Conservation (phyloP, 2,113 vertebrate genomes). For the Mesembrinibis cayennensis region DNA sequence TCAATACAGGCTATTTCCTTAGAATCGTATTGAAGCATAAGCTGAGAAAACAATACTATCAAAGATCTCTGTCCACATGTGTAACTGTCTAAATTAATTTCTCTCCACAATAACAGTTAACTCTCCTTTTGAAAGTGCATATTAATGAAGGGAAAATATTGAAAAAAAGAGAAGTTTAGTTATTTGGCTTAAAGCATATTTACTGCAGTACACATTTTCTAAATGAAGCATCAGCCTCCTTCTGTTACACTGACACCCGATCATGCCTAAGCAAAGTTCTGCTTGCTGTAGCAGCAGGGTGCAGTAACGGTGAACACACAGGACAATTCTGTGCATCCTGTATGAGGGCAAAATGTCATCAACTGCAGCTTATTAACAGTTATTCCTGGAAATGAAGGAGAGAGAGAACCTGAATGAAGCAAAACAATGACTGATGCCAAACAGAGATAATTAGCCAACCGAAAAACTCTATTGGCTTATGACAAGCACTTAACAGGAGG, state of each 20-base stretch:
- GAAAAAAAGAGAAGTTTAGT: neutral
- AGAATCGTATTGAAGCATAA: neutral
- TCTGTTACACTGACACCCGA: neutral
- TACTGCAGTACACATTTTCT: neutral
- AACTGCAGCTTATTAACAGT: neutral
- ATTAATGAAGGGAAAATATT: neutral
- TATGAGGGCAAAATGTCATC: neutral
- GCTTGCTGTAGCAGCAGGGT: neutral
- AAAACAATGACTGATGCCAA: neutral
- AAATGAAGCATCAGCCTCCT: neutral
- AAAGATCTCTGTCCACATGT: neutral
- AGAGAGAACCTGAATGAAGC: neutral
- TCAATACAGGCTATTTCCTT: neutral
- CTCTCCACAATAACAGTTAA: neutral
- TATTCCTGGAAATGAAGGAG: neutral
- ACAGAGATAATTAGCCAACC: neutral
- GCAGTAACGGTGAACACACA: neutral
- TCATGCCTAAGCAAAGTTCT: neutral
- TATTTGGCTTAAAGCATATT: neutral
- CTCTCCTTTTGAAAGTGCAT: neutral
- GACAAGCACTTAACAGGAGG: neutral
- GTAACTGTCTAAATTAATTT: neutral
- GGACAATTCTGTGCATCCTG: neutral
- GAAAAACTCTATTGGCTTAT: neutral
- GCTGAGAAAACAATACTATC: neutral